These are phyloP conservation scores for Rhaphigaster nebulosa DNA, from an alignment of 2,888 invertebrate genomes.

Conservation along the genomic window DNA sequence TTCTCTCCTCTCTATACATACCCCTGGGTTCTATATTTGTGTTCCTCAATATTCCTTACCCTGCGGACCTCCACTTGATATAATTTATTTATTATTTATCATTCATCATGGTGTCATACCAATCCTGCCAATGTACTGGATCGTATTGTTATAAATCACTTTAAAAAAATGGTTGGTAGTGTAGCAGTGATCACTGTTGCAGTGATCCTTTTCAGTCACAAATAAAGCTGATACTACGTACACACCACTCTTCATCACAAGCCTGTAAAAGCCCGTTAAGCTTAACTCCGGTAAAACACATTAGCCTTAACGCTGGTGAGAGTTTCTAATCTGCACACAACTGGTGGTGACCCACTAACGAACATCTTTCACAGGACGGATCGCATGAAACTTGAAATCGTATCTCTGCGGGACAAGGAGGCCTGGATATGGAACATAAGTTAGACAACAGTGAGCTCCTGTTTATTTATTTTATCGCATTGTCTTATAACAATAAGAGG, in stretches of 20 bases:
- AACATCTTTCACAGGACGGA: not conserved
- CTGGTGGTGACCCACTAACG: not conserved
- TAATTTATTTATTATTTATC: not conserved
- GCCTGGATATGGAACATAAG: not conserved
- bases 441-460: not conserved
- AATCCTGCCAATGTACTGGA: not conserved
- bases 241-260: not conserved
- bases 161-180: not conserved
- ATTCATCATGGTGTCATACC: not conserved
- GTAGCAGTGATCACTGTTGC: not conserved
- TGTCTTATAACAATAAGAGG: no score
- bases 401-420: not conserved
- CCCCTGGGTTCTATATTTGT: no score
- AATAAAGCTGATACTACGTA: not conserved
- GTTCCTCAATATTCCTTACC: not conserved
- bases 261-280: not conserved
- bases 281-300: not conserved
- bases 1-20: no score
- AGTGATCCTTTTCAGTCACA: not conserved
- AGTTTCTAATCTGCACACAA: slow-evolving; percentile 18
- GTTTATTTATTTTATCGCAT: not conserved
- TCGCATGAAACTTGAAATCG: not conserved
- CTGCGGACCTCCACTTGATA: no score
- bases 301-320: not conserved
- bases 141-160: no score